Percentiles rank a stretch among this genome's conserved stretches.
Conservation (phyloP, 2,113 vertebrate genomes). For the Leptosomus discolor region DNA sequence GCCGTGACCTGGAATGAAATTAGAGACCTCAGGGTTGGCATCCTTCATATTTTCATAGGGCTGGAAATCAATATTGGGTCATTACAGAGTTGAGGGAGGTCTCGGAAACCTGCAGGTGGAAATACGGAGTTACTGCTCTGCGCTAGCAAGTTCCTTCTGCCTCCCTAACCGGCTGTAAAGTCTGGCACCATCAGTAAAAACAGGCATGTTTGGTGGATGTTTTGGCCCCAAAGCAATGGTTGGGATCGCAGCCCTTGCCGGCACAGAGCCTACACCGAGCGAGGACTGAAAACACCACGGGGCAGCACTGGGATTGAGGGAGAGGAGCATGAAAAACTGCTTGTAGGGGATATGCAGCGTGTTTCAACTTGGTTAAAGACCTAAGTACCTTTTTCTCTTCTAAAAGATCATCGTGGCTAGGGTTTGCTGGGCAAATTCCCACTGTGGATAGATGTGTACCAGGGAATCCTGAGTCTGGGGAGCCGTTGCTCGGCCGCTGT, state of each 20-base stretch:
- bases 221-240: background rate
- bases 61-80: background rate
- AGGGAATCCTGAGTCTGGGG: background rate
- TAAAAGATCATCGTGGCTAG: background rate
- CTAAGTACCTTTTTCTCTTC: background rate
- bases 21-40: background rate
- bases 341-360: fast-evolving
- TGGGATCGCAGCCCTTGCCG: background rate
- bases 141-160: background rate
- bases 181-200: fast-evolving
- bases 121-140: fast-evolving
- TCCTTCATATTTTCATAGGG: background rate
- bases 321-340: background rate
- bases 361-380: background rate
- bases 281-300: fast-evolving
- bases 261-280: background rate
- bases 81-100: background rate
- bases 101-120: background rate
- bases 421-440: background rate
- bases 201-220: fast-evolving
- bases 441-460: background rate
- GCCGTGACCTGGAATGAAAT: background rate
- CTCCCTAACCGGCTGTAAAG: too few relatives aligned
- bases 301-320: fast-evolving
- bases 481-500: fast-evolving